Evolutionary conservation across 64 coral and sea anemone species (phyloP), one percentile per base, ranked within the genome.

Genomic region (Orbicella faveolata): DNA sequence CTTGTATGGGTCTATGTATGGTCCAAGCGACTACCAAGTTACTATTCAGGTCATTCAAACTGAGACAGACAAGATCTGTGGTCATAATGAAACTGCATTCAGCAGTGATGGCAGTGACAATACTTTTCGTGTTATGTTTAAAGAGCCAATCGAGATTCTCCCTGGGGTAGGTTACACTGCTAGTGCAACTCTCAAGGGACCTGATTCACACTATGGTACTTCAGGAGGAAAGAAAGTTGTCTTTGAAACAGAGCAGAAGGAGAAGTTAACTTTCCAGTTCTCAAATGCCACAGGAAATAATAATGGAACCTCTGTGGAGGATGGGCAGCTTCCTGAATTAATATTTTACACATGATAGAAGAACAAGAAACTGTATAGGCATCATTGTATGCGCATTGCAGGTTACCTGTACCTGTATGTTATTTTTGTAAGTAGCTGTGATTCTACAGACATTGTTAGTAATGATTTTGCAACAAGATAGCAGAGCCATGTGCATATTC

Each of bases 281-380:
- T 98, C 94, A 14, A 91, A 98, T 86, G 93, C 96, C 9, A 92
- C 96, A 67, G 94, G 96, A 34, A 98, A 98, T 74, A 98, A 98
- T 26, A 98, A 98, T 91, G 96, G 96, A 15, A 98, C 96, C 16
- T 98, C 96, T 36, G 88, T 98, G 2, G 96, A 98, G 70, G 96
- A 98, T 93, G 96, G 96, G 52, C 96, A 98, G 64, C 95, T 98
- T 23, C 96, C 96, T 48, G 96, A 98, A 69, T 91, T 98, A 67
- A 98, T 98, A 33, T 98, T 95, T 76, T 98, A 98, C 74, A 98
- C 96, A 19, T 98, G 77, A 98, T 87, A 9, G 75, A 53, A 37
- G 23, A 26, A 52, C 72, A 70, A n/a, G 9, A 11, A 26, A 70
- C 67, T n/a, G 20, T 25, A 70, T 25, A 25, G 67, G 25, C 6